These are phyloP conservation scores for Liopterus haemorrhoidalis DNA, from an alignment of 2,888 invertebrate genomes.

Conservation along the genomic window DNA sequence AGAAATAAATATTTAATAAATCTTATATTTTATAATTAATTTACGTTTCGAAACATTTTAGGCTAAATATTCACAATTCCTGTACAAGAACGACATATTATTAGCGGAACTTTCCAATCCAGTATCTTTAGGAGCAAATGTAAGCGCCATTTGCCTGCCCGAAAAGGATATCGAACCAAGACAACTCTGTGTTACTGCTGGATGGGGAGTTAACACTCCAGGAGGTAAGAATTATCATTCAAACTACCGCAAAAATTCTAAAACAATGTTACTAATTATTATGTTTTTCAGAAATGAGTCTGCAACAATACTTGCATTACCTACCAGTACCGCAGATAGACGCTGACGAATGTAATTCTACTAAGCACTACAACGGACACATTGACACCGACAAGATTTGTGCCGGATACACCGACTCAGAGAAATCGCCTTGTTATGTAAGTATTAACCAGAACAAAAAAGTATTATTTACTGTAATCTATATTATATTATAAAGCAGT, in stretches of 20 bases:
- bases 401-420: constrained; percentile 52
- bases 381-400: constrained; percentile 55
- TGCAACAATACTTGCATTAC: constrained; percentile 51
- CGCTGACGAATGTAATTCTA: constrained; percentile 54
- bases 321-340: constrained; percentile 52
- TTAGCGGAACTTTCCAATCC: constrained; percentile 51
- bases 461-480: not conserved
- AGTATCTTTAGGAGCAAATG: constrained; percentile 48
- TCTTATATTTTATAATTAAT: too few relatives aligned
- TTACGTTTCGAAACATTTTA: too few relatives aligned
- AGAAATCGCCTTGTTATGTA: constrained; percentile 56
- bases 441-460: constrained; percentile 36
- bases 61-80: constrained; percentile 52
- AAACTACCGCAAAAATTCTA: not conserved
- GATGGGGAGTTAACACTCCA: constrained; percentile 52
- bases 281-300: constrained; percentile 42
- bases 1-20: constrained; percentile 10
- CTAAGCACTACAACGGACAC: constrained; percentile 55
- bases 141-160: constrained; percentile 55
- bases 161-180: constrained; percentile 45
- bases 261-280: constrained; percentile 2
- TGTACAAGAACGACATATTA: constrained; percentile 54
- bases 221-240: constrained; percentile 41
- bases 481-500: too few relatives aligned
- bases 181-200: constrained; percentile 54